Base-by-base conservation (phyloP, 1,140 invertebrate genomes). In the Diorhabda sublineata region DNA sequence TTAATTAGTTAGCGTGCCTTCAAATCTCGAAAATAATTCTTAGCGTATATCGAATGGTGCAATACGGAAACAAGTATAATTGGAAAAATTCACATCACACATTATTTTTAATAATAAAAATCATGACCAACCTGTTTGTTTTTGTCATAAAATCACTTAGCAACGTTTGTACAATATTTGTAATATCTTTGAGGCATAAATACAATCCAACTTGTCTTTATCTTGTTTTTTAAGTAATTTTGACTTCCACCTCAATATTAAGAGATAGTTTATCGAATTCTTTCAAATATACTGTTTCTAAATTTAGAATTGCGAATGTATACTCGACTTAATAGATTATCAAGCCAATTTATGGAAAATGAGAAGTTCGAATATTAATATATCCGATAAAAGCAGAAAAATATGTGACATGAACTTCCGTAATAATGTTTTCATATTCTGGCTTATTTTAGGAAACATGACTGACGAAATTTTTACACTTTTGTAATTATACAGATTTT, bases 1-100 rank as follows among this genome's bases (percentile, higher is more conserved):
- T 73, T 74, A 70, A 58, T 61, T 75, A 78, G 73, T 71, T 79
- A 76, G 75, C 75, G 78, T 81, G 78, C 79, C 79, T 80, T 80
- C 73, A 69, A 62, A 26, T 64, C 45, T 26, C 26, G 59, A 64
- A 9, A 57, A 67, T 62, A 42, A 26, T 26, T 69, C 69, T 71
- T 41, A 42, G 9, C 58, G 61, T 57, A 61, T 26, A 26, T 26
- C 26, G 26, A 26, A 44, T 44, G 66, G 62, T 67, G 44, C 66
- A 45, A 63, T 67, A 43, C 7, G 42, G 58, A 60, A 26, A 60
- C n/a, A 60, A 11, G 5, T 11, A 60, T 60, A n/a, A 56, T 7
- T 7, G 6, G n/a, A 56, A 7, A 7, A 56, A 56, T 56, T n/a
- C 42, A 5, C 11, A 6, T 6, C 5, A 6, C 26, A 6, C 8